These are phyloP conservation scores for Mactromeris polynyma DNA, from an alignment of 2,888 invertebrate genomes.

Conservation along the genomic window DNA sequence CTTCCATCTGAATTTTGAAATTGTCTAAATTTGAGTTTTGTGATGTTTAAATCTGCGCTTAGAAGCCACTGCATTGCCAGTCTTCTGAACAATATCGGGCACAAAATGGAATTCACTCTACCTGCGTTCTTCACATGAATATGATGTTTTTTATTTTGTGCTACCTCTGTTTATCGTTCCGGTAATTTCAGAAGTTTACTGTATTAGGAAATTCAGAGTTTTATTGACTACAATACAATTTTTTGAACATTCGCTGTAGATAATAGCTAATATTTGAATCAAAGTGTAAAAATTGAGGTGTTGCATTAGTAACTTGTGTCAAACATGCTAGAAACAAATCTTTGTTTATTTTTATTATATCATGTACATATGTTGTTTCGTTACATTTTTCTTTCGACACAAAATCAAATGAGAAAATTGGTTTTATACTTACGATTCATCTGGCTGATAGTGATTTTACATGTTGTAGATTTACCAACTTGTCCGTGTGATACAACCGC, in stretches of 20 bases:
- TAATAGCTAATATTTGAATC: background rate
- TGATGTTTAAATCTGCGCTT: no score
- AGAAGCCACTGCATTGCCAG: no score
- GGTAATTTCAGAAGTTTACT: background rate
- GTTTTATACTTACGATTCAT: background rate
- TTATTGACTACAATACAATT: background rate
- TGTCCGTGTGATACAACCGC: no score
- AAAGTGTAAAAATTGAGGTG: background rate
- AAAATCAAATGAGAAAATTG: background rate
- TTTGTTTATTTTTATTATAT: background rate
- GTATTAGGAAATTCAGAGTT: background rate
- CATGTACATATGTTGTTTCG: background rate
- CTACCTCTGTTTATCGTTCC: background rate
- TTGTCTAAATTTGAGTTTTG: no score
- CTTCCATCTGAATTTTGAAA: no score
- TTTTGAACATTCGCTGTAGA: background rate
- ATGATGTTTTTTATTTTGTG: background rate
- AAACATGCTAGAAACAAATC: background rate
- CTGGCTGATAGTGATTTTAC: background rate
- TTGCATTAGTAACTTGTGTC: background rate
- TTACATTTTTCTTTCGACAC: background rate
- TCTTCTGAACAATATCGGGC: background rate
- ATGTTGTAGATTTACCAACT: background rate
- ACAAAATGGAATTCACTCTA: background rate
- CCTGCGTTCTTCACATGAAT: background rate